Conservation (phyloP, 2,113 vertebrate species). For the Sander lucioperca region DNA sequence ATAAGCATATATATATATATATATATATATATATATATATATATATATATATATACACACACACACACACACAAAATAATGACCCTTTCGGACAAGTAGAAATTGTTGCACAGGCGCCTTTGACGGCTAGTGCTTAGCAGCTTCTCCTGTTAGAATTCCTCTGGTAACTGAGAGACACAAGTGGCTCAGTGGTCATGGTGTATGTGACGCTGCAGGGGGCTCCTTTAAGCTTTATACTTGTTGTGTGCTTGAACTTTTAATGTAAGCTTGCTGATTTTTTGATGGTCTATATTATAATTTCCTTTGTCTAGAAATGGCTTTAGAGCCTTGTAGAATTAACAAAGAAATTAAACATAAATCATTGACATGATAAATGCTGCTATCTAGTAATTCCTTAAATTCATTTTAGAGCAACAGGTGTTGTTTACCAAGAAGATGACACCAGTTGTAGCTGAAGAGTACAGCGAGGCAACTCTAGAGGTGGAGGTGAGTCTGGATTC, state of each 20-base stretch:
- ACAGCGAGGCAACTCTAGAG: slow-evolving; percentile 86
- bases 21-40: no score
- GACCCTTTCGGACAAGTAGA: slow-evolving; percentile 49
- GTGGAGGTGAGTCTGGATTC: slow-evolving; percentile 89
- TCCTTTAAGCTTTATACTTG: background rate
- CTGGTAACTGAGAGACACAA: slow-evolving; percentile 79
- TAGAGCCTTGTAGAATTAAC: background rate
- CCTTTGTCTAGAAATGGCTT: background rate
- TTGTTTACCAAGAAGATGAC: slow-evolving; percentile 88
- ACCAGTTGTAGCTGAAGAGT: slow-evolving; percentile 88
- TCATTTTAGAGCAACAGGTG: slow-evolving; percentile 89
- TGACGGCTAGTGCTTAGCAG: slow-evolving; percentile 69
- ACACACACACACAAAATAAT: slow-evolving; percentile 34
- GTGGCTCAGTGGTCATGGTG: slow-evolving; percentile 54
- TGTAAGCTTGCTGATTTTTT: slow-evolving; percentile 7
- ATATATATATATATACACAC: slow-evolving; percentile 14
- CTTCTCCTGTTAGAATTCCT: slow-evolving; percentile 79
- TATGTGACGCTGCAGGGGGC: slow-evolving; percentile 8
- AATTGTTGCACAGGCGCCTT: slow-evolving; percentile 71
- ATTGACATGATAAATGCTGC: background rate
- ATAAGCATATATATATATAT: slow-evolving; percentile 22
- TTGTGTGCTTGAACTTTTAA: slow-evolving; percentile 12
- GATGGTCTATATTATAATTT: background rate
- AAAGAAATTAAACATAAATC: background rate
- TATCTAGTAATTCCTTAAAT: background rate